A percentile compares a stretch with the other conserved stretches of the same genome.
Evolutionary conservation across 2,797 vertebrate genomes (phyloP).

Genomic region (Sebastes taczanowskii): DNA sequence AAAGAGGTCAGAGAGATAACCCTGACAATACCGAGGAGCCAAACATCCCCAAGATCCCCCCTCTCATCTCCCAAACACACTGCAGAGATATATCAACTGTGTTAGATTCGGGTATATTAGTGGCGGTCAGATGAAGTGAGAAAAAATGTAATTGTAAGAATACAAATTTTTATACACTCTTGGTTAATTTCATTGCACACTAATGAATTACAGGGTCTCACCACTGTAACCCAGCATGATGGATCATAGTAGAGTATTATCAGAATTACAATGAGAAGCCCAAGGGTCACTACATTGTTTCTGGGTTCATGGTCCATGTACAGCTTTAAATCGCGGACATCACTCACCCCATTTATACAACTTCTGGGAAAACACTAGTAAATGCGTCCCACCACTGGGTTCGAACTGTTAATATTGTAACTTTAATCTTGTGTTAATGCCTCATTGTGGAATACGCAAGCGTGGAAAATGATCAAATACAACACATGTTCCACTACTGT

Average conservation of each 20-base stretch:
- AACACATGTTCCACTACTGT: conserved; percentile 17
- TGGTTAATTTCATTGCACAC: background rate
- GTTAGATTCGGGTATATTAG: background rate
- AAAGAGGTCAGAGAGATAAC: conserved; percentile 65
- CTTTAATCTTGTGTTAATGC: conserved; percentile 13
- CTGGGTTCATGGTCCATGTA: conserved; percentile 17
- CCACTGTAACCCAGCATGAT: background rate
- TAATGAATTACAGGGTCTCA: background rate
- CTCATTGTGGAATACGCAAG: background rate
- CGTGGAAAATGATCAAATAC: conserved; percentile 26
- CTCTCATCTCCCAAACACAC: background rate
- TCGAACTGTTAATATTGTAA: conserved; percentile 1
- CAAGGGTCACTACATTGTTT: conserved; percentile 35
- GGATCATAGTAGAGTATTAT: conserved; percentile 31
- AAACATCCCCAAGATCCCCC: background rate
- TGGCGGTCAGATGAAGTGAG: background rate
- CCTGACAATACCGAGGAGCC: conserved; percentile 26
- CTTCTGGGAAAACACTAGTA: conserved; percentile 7
- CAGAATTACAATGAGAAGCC: conserved; percentile 28
- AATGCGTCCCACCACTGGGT: background rate
- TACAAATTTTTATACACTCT: background rate
- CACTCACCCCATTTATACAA: conserved; percentile 27
- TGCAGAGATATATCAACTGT: background rate
- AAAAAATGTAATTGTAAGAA: background rate
- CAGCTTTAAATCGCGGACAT: conserved; percentile 26